Evolutionary conservation across 2,797 vertebrate genomes (phyloP).

Genomic region (Calcarius lapponicus): DNA sequence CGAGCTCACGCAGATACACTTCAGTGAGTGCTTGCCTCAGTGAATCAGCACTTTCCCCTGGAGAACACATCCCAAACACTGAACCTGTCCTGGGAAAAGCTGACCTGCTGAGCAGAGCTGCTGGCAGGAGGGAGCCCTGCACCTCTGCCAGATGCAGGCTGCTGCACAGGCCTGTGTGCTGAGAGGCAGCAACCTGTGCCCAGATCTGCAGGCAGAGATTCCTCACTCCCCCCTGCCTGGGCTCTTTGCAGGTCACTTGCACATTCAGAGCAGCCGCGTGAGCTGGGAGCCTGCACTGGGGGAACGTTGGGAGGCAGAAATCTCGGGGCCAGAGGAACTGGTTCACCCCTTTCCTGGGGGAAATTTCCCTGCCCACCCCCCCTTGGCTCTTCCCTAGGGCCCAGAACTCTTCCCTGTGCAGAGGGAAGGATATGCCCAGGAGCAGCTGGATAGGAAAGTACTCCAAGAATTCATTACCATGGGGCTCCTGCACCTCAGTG

Average conservation of each 20-base stretch:
- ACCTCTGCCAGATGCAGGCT: background rate
- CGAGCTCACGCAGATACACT: accelerated
- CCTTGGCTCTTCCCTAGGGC: background rate
- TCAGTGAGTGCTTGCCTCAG: accelerated
- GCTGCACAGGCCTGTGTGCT: background rate
- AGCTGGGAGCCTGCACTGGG: background rate
- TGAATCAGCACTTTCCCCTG: background rate
- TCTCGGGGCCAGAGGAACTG: background rate
- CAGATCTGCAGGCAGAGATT: background rate
- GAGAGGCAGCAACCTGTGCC: background rate
- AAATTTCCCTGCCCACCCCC: background rate
- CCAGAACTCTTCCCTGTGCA: background rate
- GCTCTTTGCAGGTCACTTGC: background rate
- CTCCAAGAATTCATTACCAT: background rate
- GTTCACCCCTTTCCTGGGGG: background rate
- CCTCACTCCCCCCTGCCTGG: background rate
- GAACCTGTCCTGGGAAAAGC: background rate
- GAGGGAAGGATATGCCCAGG: background rate
- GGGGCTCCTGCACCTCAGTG: background rate
- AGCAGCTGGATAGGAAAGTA: background rate
- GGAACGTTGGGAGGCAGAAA: background rate
- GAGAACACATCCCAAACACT: background rate
- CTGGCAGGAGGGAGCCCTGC: background rate
- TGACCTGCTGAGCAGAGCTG: background rate
- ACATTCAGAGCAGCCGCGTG: background rate